Percentiles rank a stretch among this genome's conserved stretches.
These are phyloP conservation scores for Rhincodon typus DNA, from an alignment of 2,797 vertebrate species.

Conservation along the genomic window DNA sequence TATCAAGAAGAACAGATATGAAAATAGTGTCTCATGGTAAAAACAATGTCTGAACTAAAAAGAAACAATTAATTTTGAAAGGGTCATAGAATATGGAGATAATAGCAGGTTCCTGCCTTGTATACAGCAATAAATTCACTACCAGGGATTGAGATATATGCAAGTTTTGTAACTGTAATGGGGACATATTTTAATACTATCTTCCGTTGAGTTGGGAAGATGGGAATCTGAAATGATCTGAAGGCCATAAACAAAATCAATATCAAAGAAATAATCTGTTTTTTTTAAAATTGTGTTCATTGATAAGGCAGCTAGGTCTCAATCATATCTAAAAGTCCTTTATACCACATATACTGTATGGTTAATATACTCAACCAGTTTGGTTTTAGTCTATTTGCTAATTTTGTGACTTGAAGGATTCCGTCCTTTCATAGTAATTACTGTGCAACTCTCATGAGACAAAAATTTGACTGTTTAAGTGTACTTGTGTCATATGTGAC, in stretches of 20 bases:
- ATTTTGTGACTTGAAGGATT: background rate
- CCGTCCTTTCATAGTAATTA: background rate
- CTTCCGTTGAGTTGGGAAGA: background rate
- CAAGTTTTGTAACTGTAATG: background rate
- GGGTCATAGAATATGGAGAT: background rate
- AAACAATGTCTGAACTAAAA: background rate
- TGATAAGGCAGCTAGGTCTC: background rate
- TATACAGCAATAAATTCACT: slow-evolving; percentile 22
- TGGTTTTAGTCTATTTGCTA: background rate
- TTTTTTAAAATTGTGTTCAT: background rate
- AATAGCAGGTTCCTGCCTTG: background rate
- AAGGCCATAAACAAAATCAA: background rate
- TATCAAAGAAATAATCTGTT: background rate
- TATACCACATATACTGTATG: background rate
- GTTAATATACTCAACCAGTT: background rate
- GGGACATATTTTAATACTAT: background rate
- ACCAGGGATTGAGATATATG: background rate
- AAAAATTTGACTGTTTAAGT: background rate
- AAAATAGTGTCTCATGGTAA: background rate
- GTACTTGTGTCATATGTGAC: background rate
- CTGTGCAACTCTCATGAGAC: background rate
- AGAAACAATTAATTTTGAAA: background rate
- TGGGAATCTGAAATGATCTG: background rate
- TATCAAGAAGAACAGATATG: background rate
- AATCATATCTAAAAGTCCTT: background rate